Evolutionary conservation across 2,797 vertebrate species (phyloP).

Genomic region (Tokudaia muenninki): DNA sequence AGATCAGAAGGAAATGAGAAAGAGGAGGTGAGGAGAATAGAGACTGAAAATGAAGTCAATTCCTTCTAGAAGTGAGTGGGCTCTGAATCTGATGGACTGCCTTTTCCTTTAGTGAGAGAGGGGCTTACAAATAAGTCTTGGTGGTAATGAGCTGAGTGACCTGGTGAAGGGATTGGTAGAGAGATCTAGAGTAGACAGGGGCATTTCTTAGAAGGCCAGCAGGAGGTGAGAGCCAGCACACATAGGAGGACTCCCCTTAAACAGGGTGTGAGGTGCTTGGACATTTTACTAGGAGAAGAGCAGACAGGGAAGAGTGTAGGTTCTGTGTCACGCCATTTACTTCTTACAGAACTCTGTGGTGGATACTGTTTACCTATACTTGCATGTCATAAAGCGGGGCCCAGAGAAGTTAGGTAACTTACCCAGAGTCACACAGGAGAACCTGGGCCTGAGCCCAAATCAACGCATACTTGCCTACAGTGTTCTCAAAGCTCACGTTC

Average conservation of each 20-base stretch:
- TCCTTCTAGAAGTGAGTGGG: background rate
- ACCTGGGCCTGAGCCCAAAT: background rate
- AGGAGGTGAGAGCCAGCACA: background rate
- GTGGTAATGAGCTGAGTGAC: background rate
- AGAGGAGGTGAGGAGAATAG: background rate
- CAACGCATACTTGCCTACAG: background rate
- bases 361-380: background rate
- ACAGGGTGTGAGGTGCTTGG: background rate
- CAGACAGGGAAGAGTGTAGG: background rate
- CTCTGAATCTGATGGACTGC: background rate
- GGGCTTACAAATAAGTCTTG: background rate
- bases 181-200: background rate
- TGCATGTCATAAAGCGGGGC: background rate
- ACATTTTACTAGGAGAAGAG: background rate
- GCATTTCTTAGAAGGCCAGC: background rate
- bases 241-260: background rate
- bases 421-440: background rate
- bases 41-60: background rate
- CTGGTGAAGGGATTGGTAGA: background rate
- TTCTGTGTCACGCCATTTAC: background rate
- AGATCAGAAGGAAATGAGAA: background rate
- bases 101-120: background rate
- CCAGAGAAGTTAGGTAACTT: background rate
- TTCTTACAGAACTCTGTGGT: background rate
- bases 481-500: constrained; percentile 20